Evolutionary conservation across 2,797 vertebrate genomes (phyloP), one percentile per base, ranked within the genome.

Genomic region (Sebastes melanostomus): DNA sequence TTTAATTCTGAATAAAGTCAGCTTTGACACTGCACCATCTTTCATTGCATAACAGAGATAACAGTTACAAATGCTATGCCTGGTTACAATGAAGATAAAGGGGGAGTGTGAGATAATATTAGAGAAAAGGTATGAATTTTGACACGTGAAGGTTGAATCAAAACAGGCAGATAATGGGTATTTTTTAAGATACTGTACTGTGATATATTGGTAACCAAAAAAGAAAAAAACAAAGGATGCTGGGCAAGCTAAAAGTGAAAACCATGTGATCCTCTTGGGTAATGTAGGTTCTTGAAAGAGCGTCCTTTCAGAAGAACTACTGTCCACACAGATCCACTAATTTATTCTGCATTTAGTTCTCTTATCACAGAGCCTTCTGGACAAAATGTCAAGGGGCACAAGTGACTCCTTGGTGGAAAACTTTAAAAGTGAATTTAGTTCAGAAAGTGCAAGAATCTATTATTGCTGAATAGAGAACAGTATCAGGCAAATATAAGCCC

Each of bases 141-240:
- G 74, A 89, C 76, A 67, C 58, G 29, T 88, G 88, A 92, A 92
- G 89, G 90, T 88, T 91, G 81, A 91, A 86, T 87, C 75, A 67
- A 67, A 89, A 59, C 79, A 86, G 55, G 73, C 30, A 78, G 82
- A 83, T 85, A 71, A 77, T 78, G 67, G 76, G 63, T 60, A 69
- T 70, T 81, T 87, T 54, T 75, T 83, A 72, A 83, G 78, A 89
- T 87, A 67, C 61, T 80, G 60, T 62, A 32, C 32, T 56, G 66
- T 86, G 56, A 91, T 80, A 78, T 76, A 78, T 68, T 62, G 58
- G 60, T 75, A 58, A 82, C 12, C 36, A 68, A 75, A 71, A 50
- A 38, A 36, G 13, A 42, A 50, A 81, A 36, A 82, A 78, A 69
- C 62, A 78, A 81, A 72, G 34, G 58, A 9, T 62, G 3, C 18